Evolutionary conservation across 2,797 vertebrate genomes (phyloP).

Genomic region (Orestias chungarensis): DNA sequence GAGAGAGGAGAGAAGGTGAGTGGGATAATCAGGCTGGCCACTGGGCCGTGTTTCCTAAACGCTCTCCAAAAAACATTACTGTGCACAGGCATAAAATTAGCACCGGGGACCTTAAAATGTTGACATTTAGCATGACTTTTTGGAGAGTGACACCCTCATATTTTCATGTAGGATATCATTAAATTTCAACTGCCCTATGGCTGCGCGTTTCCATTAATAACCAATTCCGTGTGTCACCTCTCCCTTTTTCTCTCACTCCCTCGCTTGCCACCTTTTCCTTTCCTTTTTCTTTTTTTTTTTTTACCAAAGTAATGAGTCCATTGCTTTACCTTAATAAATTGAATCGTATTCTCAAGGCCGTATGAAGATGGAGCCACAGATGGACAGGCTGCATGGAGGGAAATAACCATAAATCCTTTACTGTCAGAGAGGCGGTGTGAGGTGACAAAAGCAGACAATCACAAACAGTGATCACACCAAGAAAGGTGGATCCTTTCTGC

Average conservation of each 20-base stretch:
- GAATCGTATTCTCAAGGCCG: constrained; percentile 99
- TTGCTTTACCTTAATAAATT: constrained; percentile 99
- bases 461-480: constrained; percentile 63
- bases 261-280: constrained; percentile 79
- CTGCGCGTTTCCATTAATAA: constrained; percentile 99
- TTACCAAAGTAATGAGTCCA: constrained; percentile 99
- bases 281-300: constrained; percentile 39
- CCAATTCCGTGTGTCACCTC: constrained; percentile 99
- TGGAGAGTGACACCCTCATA: constrained; percentile 99
- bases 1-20: constrained; percentile 98
- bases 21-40: constrained; percentile 99
- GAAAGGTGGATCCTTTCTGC: constrained; percentile 52
- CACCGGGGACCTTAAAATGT: constrained; percentile 98
- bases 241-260: constrained; percentile 63
- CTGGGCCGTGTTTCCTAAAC: constrained; percentile 99
- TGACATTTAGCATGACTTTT: constrained; percentile 99
- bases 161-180: constrained; percentile 99
- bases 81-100: constrained; percentile 99
- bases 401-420: constrained; percentile 99
- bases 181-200: constrained; percentile 99
- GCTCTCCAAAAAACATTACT: constrained; percentile 99
- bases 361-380: constrained; percentile 96
- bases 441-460: constrained; percentile 87
- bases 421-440: constrained; percentile 89
- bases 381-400: constrained; percentile 89